phyloP scores from a whole-genome alignment of 2,888 invertebrate species.

The Monoplex corrugatus region DNA sequence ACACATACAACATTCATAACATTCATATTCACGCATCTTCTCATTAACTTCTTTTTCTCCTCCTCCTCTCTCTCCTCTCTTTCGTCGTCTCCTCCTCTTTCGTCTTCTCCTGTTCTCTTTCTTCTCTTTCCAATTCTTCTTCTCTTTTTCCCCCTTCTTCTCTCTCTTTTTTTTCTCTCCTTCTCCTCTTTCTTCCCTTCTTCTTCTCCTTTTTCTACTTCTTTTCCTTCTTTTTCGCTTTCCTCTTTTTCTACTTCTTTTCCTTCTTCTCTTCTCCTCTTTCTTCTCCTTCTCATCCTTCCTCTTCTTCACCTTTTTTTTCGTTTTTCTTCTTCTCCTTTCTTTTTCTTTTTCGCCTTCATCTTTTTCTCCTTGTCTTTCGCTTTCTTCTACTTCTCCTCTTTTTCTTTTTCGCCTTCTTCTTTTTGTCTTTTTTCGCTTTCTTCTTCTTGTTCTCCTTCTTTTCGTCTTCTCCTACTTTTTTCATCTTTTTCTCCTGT shows the following conservation, averaged over 20 bases:
- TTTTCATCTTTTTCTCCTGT: neutral
- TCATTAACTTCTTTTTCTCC: too few relatives aligned
- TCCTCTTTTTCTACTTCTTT: neutral
- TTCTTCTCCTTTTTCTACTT: neutral
- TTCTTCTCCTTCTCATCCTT: neutral
- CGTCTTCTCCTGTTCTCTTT: too few relatives aligned
- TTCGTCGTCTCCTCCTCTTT: too few relatives aligned
- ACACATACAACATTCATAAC: too few relatives aligned
- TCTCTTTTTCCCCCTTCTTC: neutral
- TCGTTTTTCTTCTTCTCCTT: neutral
- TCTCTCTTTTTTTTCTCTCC: neutral
- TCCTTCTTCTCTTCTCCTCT: neutral
- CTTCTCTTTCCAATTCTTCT: too few relatives aligned
- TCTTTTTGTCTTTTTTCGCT: neutral
- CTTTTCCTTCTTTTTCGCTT: neutral
- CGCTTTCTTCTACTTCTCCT: neutral
- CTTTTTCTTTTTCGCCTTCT: neutral
- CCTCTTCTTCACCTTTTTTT: neutral
- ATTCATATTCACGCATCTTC: too few relatives aligned
- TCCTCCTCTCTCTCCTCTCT: too few relatives aligned
- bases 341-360: neutral
- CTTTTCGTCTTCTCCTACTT: too few relatives aligned
- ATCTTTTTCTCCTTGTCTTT: neutral
- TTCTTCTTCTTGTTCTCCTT: neutral
- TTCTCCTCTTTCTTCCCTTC: neutral